These are phyloP conservation scores for Orthosia incerta DNA, from an alignment of 2,888 invertebrate species.

Conservation along the genomic window DNA sequence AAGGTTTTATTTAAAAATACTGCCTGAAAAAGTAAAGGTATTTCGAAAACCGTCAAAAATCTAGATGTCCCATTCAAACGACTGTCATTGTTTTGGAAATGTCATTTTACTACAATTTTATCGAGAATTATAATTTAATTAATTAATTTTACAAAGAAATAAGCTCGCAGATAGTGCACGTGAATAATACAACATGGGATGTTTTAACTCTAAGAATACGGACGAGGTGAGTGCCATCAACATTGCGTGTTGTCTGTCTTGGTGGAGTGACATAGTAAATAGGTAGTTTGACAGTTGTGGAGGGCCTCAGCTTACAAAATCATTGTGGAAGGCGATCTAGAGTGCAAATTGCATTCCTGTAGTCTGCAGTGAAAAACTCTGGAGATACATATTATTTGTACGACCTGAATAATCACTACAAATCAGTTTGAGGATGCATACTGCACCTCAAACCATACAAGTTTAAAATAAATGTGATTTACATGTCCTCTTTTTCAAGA, in stretches of 20 bases:
- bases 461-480: no score
- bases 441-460: no score
- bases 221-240: conserved; percentile 76
- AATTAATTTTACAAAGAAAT: conserved; percentile 70
- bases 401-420: background rate
- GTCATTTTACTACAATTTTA: conserved; percentile 83
- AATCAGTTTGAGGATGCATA: no score
- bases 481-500: no score
- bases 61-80: conserved; percentile 85
- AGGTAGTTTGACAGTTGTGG: background rate
- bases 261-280: conserved; percentile 26
- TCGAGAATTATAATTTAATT: conserved; percentile 77
- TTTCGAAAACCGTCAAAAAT: conserved; percentile 82
- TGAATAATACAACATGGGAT: conserved; percentile 81
- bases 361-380: background rate
- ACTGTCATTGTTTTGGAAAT: conserved; percentile 85
- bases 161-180: conserved; percentile 63
- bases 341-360: background rate
- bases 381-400: background rate
- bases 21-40: conserved; percentile 65
- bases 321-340: background rate
- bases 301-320: background rate
- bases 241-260: background rate
- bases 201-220: conserved; percentile 79
- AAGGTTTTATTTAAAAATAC: conserved; percentile 57